Percentiles rank a stretch among this genome's conserved stretches.
Conservation (phyloP, 64 coral and sea anemone species). For the Cladopsammia gracilis region DNA sequence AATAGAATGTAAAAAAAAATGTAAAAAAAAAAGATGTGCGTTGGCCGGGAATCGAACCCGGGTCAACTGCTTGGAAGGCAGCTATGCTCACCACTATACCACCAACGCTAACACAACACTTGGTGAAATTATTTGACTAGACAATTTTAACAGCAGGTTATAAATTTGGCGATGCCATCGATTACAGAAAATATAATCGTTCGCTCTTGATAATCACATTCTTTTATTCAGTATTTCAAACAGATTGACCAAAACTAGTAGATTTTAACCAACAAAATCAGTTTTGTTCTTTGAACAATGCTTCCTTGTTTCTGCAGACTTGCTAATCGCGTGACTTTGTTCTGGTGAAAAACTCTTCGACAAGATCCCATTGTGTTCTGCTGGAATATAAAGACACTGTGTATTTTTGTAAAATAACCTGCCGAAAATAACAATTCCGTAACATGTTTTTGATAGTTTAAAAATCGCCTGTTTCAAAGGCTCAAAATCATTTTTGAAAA, state of each 20-base stretch:
- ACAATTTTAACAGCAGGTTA: neutral
- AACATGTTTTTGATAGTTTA: too few species aligned
- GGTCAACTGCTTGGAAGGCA: conserved; percentile 55
- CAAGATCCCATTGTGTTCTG: neutral
- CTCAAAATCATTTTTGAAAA: too few species aligned
- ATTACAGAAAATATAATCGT: neutral
- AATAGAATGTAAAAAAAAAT: neutral
- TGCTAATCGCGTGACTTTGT: neutral
- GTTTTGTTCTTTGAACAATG: neutral
- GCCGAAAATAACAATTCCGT: too few species aligned
- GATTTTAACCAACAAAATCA: neutral
- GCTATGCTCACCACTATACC: conserved; percentile 61
- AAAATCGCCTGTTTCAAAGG: too few species aligned
- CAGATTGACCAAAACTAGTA: neutral
- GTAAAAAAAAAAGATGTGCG: neutral
- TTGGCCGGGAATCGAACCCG: conserved; percentile 58
- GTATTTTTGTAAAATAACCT: neutral
- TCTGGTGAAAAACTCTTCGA: neutral
- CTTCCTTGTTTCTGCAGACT: neutral
- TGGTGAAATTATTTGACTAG: neutral
- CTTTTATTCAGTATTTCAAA: neutral
- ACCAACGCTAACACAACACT: neutral
- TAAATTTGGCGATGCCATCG: neutral
- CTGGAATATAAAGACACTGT: neutral
- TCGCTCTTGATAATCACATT: neutral